Evolutionary conservation across 2,797 vertebrate species (phyloP), one percentile per base, ranked within the genome.

Genomic region (Podarcis siculus): DNA sequence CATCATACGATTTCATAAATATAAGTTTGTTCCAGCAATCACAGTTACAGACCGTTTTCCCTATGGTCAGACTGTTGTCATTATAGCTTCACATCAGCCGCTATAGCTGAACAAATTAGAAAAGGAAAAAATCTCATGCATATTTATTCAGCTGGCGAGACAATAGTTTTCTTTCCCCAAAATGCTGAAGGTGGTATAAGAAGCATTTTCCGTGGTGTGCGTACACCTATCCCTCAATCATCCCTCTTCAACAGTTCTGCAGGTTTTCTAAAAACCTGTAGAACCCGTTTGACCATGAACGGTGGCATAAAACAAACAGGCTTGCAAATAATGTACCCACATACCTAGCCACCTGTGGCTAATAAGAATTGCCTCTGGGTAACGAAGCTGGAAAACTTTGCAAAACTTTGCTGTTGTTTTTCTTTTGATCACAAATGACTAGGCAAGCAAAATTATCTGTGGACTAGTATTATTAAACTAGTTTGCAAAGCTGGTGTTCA

Each of bases 321-420:
- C 42, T 39, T 73, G 66, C 58, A 72, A 61, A 35, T 55, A 80
- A 27, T 32, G 58, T n/a, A 81, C 37, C 55, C 37, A 19, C 39
- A 69, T 58, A 25, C n/a, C 39, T 82, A 49, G 55, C 5, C 42
- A 85, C 17, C 49, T 35, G 37, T 79, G 77, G 67, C 37, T 89
- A 89, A 85, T 72, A 83, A 42, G 30, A 89, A 85, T 55, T 55
- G 69, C 23, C 4, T 86, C 64, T 32, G 64, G 45, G 45, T 32
- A 69, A 55, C 42, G 25, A 75, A 25, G 61, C 42, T 58, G 12
- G 30, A 8, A 58, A 78, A 0, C 6, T 77, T 85, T 69, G 23
- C 10, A 49, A 78, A 19, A 55, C 8, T 76, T 37, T 25, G 17
- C 37, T 37, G 21, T 58, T 61, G 19, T 58, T 61, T 9, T 21